Percentiles rank a stretch among this genome's conserved stretches.
These are phyloP conservation scores for Rhynchonycteris naso DNA, from an alignment of 2,797 vertebrate species.

Conservation along the genomic window DNA sequence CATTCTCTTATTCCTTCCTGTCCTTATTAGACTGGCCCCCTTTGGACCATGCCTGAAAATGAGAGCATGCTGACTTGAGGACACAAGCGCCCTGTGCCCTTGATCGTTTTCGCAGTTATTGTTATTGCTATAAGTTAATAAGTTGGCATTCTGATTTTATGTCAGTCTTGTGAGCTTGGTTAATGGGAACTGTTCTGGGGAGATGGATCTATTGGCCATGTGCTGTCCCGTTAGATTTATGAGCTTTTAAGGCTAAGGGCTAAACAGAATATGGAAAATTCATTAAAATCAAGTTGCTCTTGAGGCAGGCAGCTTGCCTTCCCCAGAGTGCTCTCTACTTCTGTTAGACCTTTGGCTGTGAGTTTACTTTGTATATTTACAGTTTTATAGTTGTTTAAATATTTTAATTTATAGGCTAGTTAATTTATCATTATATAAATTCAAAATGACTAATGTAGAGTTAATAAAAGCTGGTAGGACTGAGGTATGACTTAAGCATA, in stretches of 20 bases:
- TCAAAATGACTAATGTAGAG: not conserved
- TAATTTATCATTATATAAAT: slow-evolving; percentile 37
- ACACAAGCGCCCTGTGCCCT: not conserved
- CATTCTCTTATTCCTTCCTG: not conserved
- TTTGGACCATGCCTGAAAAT: not conserved
- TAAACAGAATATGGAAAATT: slow-evolving; percentile 35
- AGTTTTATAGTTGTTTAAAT: slow-evolving; percentile 35
- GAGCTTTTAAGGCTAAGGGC: not conserved
- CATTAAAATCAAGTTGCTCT: not conserved
- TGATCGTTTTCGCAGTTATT: not conserved
- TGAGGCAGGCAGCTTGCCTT: not conserved
- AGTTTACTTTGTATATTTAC: slow-evolving; percentile 37
- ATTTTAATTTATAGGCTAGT: slow-evolving; percentile 21
- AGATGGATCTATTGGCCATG: not conserved
- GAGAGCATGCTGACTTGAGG: not conserved
- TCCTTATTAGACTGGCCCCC: not conserved
- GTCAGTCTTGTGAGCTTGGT: not conserved
- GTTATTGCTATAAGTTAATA: not conserved
- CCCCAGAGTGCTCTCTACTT: not conserved
- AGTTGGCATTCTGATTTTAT: slow-evolving; percentile 21
- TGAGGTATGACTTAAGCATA: not conserved
- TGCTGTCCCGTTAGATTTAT: not conserved
- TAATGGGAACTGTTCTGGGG: slow-evolving; percentile 18
- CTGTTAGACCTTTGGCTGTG: not conserved
- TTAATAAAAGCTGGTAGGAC: not conserved